Evolutionary conservation across 2,888 invertebrate species (phyloP), one percentile per base, ranked within the genome.

Genomic region (Aleiodes alternator): DNA sequence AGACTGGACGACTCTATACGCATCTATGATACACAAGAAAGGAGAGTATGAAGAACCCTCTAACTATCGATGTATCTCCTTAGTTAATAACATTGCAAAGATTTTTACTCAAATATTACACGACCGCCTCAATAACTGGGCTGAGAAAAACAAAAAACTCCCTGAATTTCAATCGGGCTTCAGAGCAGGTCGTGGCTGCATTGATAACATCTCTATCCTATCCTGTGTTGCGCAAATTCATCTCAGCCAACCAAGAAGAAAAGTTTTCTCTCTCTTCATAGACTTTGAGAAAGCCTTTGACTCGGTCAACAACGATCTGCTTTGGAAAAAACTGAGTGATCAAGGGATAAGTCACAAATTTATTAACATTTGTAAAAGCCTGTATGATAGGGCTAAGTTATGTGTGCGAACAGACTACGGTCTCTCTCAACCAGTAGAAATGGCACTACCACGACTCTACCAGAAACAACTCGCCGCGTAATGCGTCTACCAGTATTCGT

Each of bases 111-210:
- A 50, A 0, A 73, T 82, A 0, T 4, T 64, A 1, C 8, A 34
- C 2, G 14, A 50, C 11, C 6, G 38, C 1, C 16, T 64, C 5
- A 34, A 4, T 0, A 12, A 11, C 3, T 57, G 68, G 48, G 29
- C 38, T 2, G 69, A 73, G 43, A 7, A 9, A 0, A 61, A 79
- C 3, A 50, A 79, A 1, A 82, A 79, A 14, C 64, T 84, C 12
- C 80, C 81, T 0, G 82, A 84, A 64, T 76, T 75, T 57, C 83
- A 84, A 78, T 72, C 80, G 0, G 83, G 82, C 2, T 85, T 83
- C 48, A 70, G 81, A 68, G 61, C 23, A 12, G 68, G 74, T 1
- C 66, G 80, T 64, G 71, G 79, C 4, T 82, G 81, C 11, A 71
- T 78, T n/a, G 82, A 84, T 34, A 82, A 82, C 51, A 78, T 83